Percentiles rank a stretch among this genome's conserved stretches.
These are phyloP conservation scores for Odontothrips loti DNA, from an alignment of 2,888 invertebrate genomes.

Conservation along the genomic window DNA sequence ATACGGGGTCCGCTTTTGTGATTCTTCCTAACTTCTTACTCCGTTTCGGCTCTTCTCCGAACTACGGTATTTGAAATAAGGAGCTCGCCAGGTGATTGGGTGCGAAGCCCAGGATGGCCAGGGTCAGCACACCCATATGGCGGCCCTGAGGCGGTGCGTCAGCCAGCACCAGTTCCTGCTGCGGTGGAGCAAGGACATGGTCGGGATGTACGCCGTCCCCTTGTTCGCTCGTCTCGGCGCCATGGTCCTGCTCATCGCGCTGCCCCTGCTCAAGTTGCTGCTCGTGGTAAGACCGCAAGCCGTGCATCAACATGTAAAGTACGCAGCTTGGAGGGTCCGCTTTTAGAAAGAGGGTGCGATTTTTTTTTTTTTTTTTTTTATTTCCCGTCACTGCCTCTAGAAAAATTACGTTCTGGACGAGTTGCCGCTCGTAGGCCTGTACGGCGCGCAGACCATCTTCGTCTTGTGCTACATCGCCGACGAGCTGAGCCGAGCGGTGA, in stretches of 20 bases:
- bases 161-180: background rate
- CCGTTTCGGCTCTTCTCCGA: too few relatives aligned
- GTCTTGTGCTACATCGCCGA: background rate
- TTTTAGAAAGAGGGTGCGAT: too few relatives aligned
- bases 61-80: too few relatives aligned
- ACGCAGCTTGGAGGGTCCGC: too few relatives aligned
- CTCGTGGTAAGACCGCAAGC: background rate
- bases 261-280: background rate
- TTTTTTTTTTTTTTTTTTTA: too few relatives aligned
- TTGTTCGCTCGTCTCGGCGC: background rate
- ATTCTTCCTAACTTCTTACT: too few relatives aligned
- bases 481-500: background rate
- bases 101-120: too few relatives aligned
- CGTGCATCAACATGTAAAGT: too few relatives aligned
- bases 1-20: too few relatives aligned
- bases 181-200: slow-evolving; percentile 12
- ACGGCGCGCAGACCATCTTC: background rate
- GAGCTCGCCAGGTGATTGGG: too few relatives aligned
- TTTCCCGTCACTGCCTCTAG: background rate
- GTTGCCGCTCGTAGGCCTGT: background rate
- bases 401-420: background rate
- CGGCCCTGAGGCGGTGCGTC: background rate
- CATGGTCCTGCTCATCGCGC: background rate
- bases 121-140: too few relatives aligned
- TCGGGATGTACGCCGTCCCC: background rate